Conservation (phyloP, 2,888 invertebrate species). For the Ophraella communa region DNA sequence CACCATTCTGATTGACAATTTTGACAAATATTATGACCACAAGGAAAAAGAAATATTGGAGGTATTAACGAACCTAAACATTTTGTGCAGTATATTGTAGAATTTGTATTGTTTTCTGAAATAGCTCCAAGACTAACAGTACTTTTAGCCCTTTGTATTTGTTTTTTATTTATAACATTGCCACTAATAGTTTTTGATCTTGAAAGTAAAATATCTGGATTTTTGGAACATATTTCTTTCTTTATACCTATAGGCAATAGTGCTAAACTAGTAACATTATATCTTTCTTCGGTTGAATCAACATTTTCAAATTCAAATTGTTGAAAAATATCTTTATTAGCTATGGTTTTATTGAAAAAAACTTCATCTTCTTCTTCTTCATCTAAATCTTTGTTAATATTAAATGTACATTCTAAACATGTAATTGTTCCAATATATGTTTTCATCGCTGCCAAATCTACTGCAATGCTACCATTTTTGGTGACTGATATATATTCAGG, state of each 20-base stretch:
- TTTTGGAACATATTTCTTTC: not conserved
- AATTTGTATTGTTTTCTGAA: conserved; percentile 37
- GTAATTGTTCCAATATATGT: conserved; percentile 23
- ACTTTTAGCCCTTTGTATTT: conserved; percentile 36
- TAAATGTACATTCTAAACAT: conserved; percentile 36
- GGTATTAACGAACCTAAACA: conserved; percentile 43
- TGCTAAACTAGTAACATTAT: not conserved
- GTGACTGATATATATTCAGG: conserved; percentile 26
- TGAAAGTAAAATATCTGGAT: conserved; percentile 18
- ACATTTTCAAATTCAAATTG: conserved; percentile 24
- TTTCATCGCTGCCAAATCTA: conserved; percentile 33
- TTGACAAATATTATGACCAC: conserved; percentile 46
- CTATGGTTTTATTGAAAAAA: not conserved
- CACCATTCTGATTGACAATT: conserved; percentile 42
- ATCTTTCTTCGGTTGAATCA: conserved; percentile 12
- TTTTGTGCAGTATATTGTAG: conserved; percentile 40
- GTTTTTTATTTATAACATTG: conserved; percentile 34
- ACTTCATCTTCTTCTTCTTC: conserved; percentile 4
- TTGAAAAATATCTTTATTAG: not conserved
- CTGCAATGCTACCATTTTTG: conserved; percentile 26
- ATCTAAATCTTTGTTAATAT: conserved; percentile 24
- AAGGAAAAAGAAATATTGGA: conserved; percentile 47
- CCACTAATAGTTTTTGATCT: conserved; percentile 40
- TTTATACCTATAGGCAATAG: too few relatives aligned
- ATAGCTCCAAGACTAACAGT: conserved; percentile 41